Percentiles rank a stretch among this genome's conserved stretches.
These are phyloP conservation scores for Umimayanthus chanpuru DNA, from an alignment of 92 coral and sea anemone genomes.

Conservation along the genomic window DNA sequence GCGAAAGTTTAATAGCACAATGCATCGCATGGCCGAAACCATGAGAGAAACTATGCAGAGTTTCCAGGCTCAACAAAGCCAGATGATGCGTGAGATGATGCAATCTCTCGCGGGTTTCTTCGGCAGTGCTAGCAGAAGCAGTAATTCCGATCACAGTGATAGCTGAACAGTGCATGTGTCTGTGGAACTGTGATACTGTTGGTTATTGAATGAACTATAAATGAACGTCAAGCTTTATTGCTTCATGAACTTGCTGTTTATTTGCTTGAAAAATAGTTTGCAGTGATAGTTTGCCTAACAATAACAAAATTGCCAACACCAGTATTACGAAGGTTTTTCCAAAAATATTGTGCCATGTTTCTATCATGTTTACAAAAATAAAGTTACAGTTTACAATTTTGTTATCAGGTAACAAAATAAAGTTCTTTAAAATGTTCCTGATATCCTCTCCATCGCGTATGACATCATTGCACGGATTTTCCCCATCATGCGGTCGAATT, in stretches of 20 bases:
- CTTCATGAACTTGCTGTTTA: conserved; percentile 17
- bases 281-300: conserved; percentile 11
- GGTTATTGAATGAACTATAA: conserved; percentile 11
- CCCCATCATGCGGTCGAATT: conserved; percentile 4
- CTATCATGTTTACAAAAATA: neutral
- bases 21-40: conserved; percentile 2
- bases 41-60: conserved; percentile 12
- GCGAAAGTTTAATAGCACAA: neutral
- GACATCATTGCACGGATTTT: neutral
- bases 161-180: conserved; percentile 3
- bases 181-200: conserved; percentile 8
- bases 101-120: conserved; percentile 5
- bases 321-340: conserved; percentile 13
- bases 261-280: conserved; percentile 6
- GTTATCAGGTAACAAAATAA: conserved; percentile 2
- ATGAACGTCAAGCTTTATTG: conserved; percentile 14
- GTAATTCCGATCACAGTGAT: neutral
- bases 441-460: conserved; percentile 12
- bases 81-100: conserved; percentile 7
- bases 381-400: conserved; percentile 10
- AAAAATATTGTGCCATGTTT: conserved; percentile 12
- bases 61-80: conserved; percentile 9
- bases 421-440: conserved; percentile 12
- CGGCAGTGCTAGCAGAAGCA: conserved; percentile 5
- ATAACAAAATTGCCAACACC: conserved; percentile 12